Evolutionary conservation across 2,113 vertebrate species (phyloP), one percentile per base, ranked within the genome.

Genomic region (Ancistrus triradiatus): DNA sequence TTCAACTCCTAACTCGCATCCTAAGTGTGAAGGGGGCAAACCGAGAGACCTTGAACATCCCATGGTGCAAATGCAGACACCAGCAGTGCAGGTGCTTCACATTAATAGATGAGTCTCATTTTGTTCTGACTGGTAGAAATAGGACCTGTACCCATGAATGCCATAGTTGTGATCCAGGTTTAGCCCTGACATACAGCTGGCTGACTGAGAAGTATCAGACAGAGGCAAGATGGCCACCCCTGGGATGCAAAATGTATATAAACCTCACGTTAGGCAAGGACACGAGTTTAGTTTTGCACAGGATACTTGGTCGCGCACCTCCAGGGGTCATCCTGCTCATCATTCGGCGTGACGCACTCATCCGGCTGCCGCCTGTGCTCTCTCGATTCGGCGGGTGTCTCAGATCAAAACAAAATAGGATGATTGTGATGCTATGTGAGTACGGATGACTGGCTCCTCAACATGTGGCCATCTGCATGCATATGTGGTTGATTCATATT

Each of bases 191-290:
- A 33, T 49, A 44, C 31, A 31, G 25, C 50, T 64, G 49, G 18
- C 61, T 24, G 38, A 28, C 37, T 37, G 35, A 59, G 55, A 63
- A 55, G 53, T 70, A 33, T 60, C 21, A 64, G 22, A 28, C 44
- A 49, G 52, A 69, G 44, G 40, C 57, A 72, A 72, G 49, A 74
- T 77, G 72, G 60, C 68, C 28, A 63, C 58, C 48, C 57, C 35
- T 27, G 56, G 64, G 61, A 66, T 35, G 22, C 22, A 37, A 68
- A 24, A 67, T 51, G 19, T 38, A 56, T 31, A 73, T 52, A 70
- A 42, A 43, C 48, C 31, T 33, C 56, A 31, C 38, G 33, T 43
- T 17, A 52, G 31, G 13, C 46, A 42, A 9, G 28, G 13, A 52
- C 21, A 24, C 35, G 49, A 38, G 50, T 62, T n/a, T 50, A 49